phyloP scores from a whole-genome alignment of 2,113 vertebrate species.

The Amblyopsis rosae region DNA sequence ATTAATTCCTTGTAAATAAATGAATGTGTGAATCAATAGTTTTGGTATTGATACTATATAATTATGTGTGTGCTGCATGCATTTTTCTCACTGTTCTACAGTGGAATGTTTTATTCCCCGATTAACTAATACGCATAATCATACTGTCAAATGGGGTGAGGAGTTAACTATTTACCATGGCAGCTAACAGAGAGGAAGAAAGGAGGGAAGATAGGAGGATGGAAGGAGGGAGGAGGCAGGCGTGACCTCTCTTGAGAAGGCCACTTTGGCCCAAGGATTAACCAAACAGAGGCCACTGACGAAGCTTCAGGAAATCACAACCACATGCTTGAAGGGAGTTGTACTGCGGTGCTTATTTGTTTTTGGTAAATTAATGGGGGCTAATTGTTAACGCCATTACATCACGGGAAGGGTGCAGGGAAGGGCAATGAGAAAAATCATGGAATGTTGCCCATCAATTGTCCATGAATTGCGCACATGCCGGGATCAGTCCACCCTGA shows the following conservation, averaged over 20 bases:
- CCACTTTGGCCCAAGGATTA: conserved; percentile 74
- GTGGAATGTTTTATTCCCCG: no score
- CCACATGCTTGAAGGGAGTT: conserved; percentile 75
- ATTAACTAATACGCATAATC: no score
- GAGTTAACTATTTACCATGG: no score
- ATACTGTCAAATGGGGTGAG: neutral
- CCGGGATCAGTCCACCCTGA: conserved; percentile 34
- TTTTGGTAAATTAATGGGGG: conserved; percentile 82
- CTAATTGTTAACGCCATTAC: conserved; percentile 83
- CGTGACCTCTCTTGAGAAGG: conserved; percentile 67
- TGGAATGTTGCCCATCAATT: conserved; percentile 79
- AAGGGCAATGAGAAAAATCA: conserved; percentile 61
- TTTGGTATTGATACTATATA: conserved; percentile 20
- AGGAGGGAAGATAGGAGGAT: conserved; percentile 34
- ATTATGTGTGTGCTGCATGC: neutral
- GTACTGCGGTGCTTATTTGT: conserved; percentile 76
- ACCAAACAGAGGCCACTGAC: conserved; percentile 75
- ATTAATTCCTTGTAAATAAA: conserved; percentile 51
- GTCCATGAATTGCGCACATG: conserved; percentile 68
- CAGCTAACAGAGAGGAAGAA: conserved; percentile 32
- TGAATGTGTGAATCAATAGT: conserved; percentile 18
- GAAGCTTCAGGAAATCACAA: conserved; percentile 79
- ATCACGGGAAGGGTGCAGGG: conserved; percentile 65
- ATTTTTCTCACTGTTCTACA: conserved; percentile 1
- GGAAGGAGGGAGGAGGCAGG: conserved; percentile 60